phyloP scores from a whole-genome alignment of 1,140 invertebrate genomes.

The Chelonus insularis region DNA sequence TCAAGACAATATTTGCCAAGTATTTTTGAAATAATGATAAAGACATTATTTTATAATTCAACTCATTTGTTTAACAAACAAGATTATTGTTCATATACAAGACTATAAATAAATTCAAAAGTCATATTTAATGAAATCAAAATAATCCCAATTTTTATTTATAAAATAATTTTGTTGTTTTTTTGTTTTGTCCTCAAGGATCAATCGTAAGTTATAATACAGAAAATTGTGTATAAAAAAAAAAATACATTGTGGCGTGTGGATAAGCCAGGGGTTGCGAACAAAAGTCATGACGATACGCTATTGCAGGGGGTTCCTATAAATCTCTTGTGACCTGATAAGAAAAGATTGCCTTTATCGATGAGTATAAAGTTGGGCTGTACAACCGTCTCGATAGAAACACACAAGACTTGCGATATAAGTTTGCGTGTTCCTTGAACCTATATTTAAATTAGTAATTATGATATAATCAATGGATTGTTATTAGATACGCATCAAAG shows the following conservation, averaged over 20 bases:
- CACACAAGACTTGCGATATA: not conserved
- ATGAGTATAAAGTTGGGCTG: constrained; percentile 9
- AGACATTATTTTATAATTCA: too few species aligned
- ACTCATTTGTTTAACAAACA: too few species aligned
- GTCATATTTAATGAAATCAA: too few species aligned
- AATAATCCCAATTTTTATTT: too few species aligned
- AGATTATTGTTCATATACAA: too few species aligned
- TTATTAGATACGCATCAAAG: constrained; percentile 56
- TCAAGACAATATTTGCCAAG: too few species aligned
- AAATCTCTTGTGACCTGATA: constrained; percentile 42
- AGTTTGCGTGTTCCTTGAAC: constrained; percentile 52
- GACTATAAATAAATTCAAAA: too few species aligned
- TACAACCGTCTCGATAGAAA: not conserved
- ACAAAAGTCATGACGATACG: constrained; percentile 37
- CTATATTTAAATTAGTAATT: constrained; percentile 56
- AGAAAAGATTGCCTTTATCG: constrained; percentile 38
- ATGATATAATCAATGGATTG: constrained; percentile 54
- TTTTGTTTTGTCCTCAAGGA: too few species aligned
- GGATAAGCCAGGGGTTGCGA: not conserved
- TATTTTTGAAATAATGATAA: too few species aligned
- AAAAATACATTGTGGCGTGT: not conserved
- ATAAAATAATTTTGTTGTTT: too few species aligned
- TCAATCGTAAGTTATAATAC: not conserved
- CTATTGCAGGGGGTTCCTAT: constrained; percentile 37
- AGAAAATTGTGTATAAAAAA: constrained; percentile 1